These are phyloP conservation scores for Catocala sponsa DNA, from an alignment of 2,888 invertebrate genomes.

Conservation along the genomic window DNA sequence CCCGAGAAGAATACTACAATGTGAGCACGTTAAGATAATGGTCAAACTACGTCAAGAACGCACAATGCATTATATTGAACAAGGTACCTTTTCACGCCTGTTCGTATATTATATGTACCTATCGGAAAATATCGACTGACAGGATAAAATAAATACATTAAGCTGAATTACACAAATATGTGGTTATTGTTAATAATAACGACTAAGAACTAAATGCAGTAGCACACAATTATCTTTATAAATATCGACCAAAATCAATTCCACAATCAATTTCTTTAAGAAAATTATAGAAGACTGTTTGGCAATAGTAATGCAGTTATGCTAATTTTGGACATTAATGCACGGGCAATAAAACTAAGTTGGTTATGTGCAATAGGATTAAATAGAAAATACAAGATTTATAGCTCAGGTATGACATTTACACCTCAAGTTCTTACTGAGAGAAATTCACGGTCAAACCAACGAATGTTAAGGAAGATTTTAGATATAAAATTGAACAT, in stretches of 20 bases:
- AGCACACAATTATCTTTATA: too few relatives aligned
- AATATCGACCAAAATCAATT: too few relatives aligned
- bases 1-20: slow-evolving; percentile 40
- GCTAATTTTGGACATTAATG: slow-evolving; percentile 10
- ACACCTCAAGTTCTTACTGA: slow-evolving; percentile 22
- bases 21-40: slow-evolving; percentile 12
- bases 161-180: background rate
- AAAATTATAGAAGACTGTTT: too few relatives aligned
- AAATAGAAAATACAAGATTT: slow-evolving; percentile 21
- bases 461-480: slow-evolving; percentile 52
- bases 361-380: slow-evolving; percentile 14
- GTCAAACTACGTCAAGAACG: slow-evolving; percentile 12
- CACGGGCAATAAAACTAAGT: slow-evolving; percentile 19
- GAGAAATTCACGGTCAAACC: slow-evolving; percentile 50
- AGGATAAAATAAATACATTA: background rate
- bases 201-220: too few relatives aligned
- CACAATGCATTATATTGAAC: slow-evolving; percentile 9
- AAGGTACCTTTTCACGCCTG: slow-evolving; percentile 9
- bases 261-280: too few relatives aligned
- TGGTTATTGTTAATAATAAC: background rate
- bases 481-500: slow-evolving; percentile 63
- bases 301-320: slow-evolving; percentile 10
- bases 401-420: slow-evolving; percentile 14
- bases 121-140: background rate
- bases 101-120: slow-evolving; percentile 1